Conservation (phyloP, 2,888 invertebrate species). For the Brenthis daphne region DNA sequence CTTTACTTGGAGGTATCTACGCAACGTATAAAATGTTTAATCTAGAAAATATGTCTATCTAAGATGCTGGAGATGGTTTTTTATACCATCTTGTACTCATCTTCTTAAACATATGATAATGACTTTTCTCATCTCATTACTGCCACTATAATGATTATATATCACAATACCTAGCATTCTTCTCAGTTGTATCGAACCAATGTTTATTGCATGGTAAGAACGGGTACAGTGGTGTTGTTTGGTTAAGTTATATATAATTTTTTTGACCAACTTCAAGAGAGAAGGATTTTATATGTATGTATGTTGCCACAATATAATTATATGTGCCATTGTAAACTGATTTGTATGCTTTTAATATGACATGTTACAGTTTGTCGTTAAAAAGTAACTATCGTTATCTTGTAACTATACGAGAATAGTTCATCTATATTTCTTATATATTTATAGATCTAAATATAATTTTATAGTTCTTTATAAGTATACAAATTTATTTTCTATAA, state of each 20-base stretch:
- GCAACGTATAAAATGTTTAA: background rate
- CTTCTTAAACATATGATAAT: conserved; percentile 7
- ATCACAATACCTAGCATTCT: conserved; percentile 11
- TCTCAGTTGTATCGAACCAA: background rate
- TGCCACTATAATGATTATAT: conserved; percentile 3
- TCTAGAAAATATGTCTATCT: background rate
- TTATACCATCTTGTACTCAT: conserved; percentile 3
- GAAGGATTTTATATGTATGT: too few species aligned
- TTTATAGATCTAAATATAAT: too few species aligned
- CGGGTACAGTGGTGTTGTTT: background rate
- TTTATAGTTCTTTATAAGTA: too few species aligned
- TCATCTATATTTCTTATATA: too few species aligned
- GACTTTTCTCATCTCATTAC: conserved; percentile 21
- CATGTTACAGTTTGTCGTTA: too few species aligned
- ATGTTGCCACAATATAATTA: too few species aligned
- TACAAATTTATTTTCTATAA: too few species aligned
- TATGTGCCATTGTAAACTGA: too few species aligned
- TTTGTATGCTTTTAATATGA: too few species aligned
- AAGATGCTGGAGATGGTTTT: background rate
- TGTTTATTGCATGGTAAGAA: background rate
- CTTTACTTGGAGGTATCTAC: conserved; percentile 11
- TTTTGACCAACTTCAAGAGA: too few species aligned
- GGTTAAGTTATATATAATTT: background rate
- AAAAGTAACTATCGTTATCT: too few species aligned
- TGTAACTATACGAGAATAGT: too few species aligned